Percentiles rank a stretch among this genome's conserved stretches.
These are phyloP conservation scores for Octonoba sinensis DNA, from an alignment of 2,888 invertebrate species.

Conservation along the genomic window DNA sequence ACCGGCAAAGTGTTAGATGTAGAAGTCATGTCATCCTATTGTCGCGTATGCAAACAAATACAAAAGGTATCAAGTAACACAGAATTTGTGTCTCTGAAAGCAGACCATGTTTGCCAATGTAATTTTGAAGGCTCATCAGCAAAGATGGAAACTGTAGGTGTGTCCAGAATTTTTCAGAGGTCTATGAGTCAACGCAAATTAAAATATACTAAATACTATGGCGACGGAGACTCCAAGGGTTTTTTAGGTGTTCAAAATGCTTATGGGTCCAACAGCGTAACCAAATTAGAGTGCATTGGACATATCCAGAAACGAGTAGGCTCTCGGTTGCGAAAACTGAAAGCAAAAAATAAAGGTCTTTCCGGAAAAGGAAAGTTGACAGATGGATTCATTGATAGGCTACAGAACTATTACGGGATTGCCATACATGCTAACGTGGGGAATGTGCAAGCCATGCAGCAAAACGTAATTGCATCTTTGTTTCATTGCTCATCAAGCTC, in stretches of 20 bases:
- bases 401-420: constrained; percentile 5
- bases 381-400: not conserved
- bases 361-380: no score
- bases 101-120: constrained; percentile 3
- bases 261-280: constrained; percentile 2
- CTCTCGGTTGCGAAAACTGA: no score
- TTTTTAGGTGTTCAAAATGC: constrained; percentile 9
- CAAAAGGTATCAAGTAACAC: not conserved
- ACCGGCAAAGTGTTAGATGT: no score
- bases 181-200: not conserved
- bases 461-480: no score
- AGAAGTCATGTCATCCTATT: no score
- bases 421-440: no score
- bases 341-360: no score
- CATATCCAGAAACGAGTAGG: no score
- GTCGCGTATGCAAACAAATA: not conserved
- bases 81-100: not conserved
- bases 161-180: no score
- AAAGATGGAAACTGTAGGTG: no score
- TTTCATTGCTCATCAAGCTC: no score
- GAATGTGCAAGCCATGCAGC: constrained; percentile 5
- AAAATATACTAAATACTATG: constrained; percentile 14
- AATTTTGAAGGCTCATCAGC: no score
- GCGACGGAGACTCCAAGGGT: constrained; percentile 30
- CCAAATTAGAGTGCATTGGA: constrained; percentile 18